These are phyloP conservation scores for Hyposoter didymator DNA, from an alignment of 2,888 invertebrate genomes.

Conservation along the genomic window DNA sequence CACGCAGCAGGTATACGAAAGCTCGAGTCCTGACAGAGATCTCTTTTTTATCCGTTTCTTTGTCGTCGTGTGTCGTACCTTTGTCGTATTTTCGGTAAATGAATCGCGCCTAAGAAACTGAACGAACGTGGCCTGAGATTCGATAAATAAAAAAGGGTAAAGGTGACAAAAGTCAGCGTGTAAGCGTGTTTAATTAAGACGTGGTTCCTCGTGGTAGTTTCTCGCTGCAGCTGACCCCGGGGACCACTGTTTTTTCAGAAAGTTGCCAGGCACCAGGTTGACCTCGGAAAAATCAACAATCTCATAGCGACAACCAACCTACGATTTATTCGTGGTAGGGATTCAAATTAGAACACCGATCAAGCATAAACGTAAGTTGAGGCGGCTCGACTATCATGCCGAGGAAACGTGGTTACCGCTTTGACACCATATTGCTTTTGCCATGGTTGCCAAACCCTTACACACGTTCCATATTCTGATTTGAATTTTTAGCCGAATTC, in stretches of 20 bases:
- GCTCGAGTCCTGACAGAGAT: slow-evolving; percentile 42
- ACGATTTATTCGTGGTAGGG: neutral
- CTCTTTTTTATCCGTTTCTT: slow-evolving; percentile 22
- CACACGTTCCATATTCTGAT: neutral
- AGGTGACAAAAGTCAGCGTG: neutral
- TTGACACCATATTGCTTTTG: neutral
- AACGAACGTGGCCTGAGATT: neutral
- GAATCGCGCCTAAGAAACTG: slow-evolving; percentile 58
- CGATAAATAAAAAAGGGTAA: neutral
- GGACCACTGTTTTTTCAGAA: slow-evolving; percentile 70
- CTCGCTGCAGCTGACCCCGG: slow-evolving; percentile 50
- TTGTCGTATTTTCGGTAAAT: slow-evolving; percentile 48
- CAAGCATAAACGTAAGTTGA: slow-evolving; percentile 13
- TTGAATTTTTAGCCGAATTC: neutral
- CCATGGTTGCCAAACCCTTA: neutral
- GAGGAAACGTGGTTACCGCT: neutral
- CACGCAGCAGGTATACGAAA: slow-evolving; percentile 55
- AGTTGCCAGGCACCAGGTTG: slow-evolving; percentile 75
- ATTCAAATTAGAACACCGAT: slow-evolving; percentile 11
- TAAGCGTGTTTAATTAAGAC: neutral
- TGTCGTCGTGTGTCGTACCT: neutral
- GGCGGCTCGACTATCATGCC: neutral
- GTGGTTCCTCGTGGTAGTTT: neutral
- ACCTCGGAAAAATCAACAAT: slow-evolving; percentile 72
- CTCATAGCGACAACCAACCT: slow-evolving; percentile 1